Conservation (phyloP, 1,140 invertebrate species). For the Riptortus pedestris region DNA sequence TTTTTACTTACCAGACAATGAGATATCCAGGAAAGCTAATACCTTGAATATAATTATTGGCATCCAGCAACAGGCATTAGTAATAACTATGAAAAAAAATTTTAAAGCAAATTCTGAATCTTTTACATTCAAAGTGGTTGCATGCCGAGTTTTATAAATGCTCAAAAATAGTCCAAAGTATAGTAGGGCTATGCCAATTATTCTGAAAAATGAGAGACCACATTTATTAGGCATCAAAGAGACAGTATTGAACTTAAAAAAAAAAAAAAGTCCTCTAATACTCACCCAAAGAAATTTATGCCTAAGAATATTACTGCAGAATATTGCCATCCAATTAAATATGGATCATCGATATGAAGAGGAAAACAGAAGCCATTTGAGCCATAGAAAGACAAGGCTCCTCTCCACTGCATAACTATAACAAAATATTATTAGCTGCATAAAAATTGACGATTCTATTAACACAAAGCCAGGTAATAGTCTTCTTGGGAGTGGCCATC, state of each 20-base stretch:
- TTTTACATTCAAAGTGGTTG: slow-evolving; percentile 46
- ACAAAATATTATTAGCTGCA: too few species aligned
- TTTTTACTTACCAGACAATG: slow-evolving; percentile 39
- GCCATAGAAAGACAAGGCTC: slow-evolving; percentile 56
- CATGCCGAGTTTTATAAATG: slow-evolving; percentile 49
- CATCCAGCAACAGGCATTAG: slow-evolving; percentile 62
- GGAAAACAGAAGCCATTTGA: slow-evolving; percentile 62
- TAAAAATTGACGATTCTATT: too few species aligned
- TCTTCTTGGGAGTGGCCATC: too few species aligned
- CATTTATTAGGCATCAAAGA: slow-evolving; percentile 16
- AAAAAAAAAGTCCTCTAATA: slow-evolving; percentile 10
- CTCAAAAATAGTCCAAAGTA: slow-evolving; percentile 55
- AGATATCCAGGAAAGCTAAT: slow-evolving; percentile 46
- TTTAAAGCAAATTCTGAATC: slow-evolving; percentile 59
- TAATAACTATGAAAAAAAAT: slow-evolving; percentile 65
- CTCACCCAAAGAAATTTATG: slow-evolving; percentile 50
- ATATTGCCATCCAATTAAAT: slow-evolving; percentile 59
- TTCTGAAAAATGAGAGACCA: slow-evolving; percentile 37
- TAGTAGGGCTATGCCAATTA: slow-evolving; percentile 50
- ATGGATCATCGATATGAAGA: slow-evolving; percentile 60
- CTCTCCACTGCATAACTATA: slow-evolving; percentile 49
- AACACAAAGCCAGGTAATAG: too few species aligned
- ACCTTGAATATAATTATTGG: slow-evolving; percentile 62
- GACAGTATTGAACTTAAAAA: neutral
- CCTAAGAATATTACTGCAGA: slow-evolving; percentile 61